Evolutionary conservation across 2,797 vertebrate genomes (phyloP).

Genomic region (Anguilla marmorata): DNA sequence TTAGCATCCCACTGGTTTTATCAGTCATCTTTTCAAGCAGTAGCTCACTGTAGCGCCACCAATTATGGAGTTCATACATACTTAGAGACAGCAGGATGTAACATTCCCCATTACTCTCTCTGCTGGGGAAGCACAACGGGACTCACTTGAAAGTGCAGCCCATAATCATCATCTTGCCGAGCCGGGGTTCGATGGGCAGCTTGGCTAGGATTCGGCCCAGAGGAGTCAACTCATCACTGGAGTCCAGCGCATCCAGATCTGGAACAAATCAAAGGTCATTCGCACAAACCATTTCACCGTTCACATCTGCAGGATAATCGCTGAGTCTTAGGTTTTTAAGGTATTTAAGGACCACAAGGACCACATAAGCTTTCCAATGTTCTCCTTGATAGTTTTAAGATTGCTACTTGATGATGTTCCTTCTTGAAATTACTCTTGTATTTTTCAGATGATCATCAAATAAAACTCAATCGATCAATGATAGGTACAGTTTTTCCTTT

Average conservation of each 20-base stretch:
- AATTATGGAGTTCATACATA: background rate
- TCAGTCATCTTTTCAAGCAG: background rate
- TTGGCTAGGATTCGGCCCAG: constrained; percentile 90
- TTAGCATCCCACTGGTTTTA: background rate
- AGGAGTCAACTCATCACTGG: constrained; percentile 90
- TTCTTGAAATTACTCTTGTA: no score
- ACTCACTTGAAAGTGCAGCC: constrained; percentile 94
- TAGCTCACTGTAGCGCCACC: background rate
- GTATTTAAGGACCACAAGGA: no score
- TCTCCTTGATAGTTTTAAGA: no score
- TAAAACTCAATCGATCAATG: background rate
- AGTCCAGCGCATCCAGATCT: constrained; percentile 92
- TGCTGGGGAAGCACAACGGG: background rate
- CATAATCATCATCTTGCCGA: constrained; percentile 99
- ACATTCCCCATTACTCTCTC: background rate
- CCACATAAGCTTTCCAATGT: no score
- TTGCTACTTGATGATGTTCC: no score
- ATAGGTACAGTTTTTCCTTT: background rate
- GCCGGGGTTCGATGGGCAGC: constrained; percentile 90
- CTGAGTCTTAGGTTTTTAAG: no score
- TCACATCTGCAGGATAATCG: background rate
- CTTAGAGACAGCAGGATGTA: background rate
- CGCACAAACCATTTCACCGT: background rate
- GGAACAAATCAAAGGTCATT: constrained; percentile 29
- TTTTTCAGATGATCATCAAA: background rate